A percentile compares a stretch with the other conserved stretches of the same genome.
Conservation (phyloP, 2,113 vertebrate species). For the Otolemur garnettii region DNA sequence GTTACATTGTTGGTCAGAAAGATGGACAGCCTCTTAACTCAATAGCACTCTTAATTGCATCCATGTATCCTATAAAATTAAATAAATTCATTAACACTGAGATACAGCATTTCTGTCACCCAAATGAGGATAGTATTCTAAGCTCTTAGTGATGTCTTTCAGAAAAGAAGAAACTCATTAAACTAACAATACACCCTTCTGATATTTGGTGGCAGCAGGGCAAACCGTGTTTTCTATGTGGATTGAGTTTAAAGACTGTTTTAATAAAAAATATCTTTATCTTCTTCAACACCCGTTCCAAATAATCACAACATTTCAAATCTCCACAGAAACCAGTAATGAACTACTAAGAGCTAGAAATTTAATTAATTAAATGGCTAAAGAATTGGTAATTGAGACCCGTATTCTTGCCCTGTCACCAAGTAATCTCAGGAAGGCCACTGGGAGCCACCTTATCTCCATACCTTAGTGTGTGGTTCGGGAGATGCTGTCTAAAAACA, state of each 20-base stretch:
- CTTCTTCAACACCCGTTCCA: background rate
- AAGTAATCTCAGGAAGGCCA: background rate
- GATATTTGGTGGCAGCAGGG: background rate
- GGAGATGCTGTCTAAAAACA: background rate
- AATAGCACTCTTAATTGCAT: background rate
- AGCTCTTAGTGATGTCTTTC: background rate
- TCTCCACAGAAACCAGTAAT: background rate
- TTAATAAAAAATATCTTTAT: background rate
- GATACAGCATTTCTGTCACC: background rate
- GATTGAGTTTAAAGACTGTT: background rate
- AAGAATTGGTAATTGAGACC: background rate
- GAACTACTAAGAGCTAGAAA: background rate
- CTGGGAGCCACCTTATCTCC: accelerated
- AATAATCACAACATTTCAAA: background rate
- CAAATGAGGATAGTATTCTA: background rate
- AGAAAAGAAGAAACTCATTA: constrained; percentile 29
- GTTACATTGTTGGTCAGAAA: background rate
- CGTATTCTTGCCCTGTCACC: background rate
- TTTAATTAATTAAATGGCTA: background rate
- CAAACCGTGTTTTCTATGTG: background rate
- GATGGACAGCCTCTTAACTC: background rate
- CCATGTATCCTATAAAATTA: background rate
- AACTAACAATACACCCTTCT: background rate
- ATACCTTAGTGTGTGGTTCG: too few relatives aligned
- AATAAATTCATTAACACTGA: background rate